Conservation (phyloP, 2,113 vertebrate species). For the Corythornis cristatus region DNA sequence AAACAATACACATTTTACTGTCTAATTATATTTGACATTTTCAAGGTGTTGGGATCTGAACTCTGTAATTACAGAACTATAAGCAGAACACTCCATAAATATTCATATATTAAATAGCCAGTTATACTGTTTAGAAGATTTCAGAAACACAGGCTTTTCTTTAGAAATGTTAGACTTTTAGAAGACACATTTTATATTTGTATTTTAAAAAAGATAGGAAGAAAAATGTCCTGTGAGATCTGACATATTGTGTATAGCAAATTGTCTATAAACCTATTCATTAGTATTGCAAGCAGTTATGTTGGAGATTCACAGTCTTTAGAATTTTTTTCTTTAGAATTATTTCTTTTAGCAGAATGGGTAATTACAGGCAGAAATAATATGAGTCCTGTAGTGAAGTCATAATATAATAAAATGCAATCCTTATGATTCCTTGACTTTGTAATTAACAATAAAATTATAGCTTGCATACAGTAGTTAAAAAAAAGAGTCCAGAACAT, state of each 20-base stretch:
- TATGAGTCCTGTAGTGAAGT: neutral
- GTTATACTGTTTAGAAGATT: constrained; percentile 24
- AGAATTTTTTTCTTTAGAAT: neutral
- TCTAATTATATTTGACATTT: constrained; percentile 69
- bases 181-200: neutral
- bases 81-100: constrained; percentile 47
- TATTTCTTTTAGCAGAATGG: neutral
- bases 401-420: constrained; percentile 2
- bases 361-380: constrained; percentile 41
- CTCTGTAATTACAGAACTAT: constrained; percentile 31
- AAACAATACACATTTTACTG: constrained; percentile 42
- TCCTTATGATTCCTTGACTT: neutral
- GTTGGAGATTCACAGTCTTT: neutral
- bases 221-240: neutral
- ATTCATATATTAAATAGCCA: constrained; percentile 57
- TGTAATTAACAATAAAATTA: neutral
- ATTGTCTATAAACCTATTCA: constrained; percentile 12
- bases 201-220: neutral
- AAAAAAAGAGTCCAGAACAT: neutral
- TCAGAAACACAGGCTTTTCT: neutral
- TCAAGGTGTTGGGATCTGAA: constrained; percentile 46
- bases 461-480: neutral
- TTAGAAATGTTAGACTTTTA: neutral
- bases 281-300: neutral
- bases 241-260: neutral